These are phyloP conservation scores for Urosaurus nigricauda DNA, from an alignment of 2,797 vertebrate species.

Conservation along the genomic window DNA sequence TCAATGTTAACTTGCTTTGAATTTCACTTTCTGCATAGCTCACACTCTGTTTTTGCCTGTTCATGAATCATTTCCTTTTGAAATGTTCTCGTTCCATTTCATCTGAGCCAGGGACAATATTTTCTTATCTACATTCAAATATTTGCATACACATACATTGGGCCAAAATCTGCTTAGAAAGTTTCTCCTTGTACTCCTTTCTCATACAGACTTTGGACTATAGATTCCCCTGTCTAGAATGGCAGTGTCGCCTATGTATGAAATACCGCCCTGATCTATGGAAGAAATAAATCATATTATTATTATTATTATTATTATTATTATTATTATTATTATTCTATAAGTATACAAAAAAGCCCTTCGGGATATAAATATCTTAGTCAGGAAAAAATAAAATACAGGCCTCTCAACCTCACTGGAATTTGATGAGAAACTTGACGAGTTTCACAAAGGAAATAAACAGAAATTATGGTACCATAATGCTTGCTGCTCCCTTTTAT, in stretches of 20 bases:
- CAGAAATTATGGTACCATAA: not conserved
- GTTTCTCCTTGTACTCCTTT: constrained; percentile 39
- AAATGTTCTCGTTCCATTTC: constrained; percentile 44
- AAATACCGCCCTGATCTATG: too few species aligned
- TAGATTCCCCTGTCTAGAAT: constrained; percentile 4
- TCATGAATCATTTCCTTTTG: constrained; percentile 66
- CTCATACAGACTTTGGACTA: constrained; percentile 19
- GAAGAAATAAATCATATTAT: too few species aligned
- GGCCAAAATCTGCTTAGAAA: constrained; percentile 40
- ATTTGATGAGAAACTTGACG: not conserved
- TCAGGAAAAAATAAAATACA: not conserved
- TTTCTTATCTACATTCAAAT: constrained; percentile 58
- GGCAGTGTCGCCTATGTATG: not conserved
- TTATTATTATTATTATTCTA: too few species aligned
- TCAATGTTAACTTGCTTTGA: constrained; percentile 56
- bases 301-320: too few species aligned
- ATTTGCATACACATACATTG: constrained; percentile 50
- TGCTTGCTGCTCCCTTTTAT: not conserved
- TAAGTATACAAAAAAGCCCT: not conserved
- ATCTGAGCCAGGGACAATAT: constrained; percentile 43
- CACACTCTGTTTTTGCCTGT: constrained; percentile 39
- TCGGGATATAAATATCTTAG: not conserved
- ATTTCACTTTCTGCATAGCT: constrained; percentile 26
- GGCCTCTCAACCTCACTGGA: not conserved
- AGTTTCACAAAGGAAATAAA: not conserved